Percentiles rank a stretch among this genome's conserved stretches.
phyloP scores from a whole-genome alignment of 2,797 vertebrate genomes.

The Scarus forsteni region DNA sequence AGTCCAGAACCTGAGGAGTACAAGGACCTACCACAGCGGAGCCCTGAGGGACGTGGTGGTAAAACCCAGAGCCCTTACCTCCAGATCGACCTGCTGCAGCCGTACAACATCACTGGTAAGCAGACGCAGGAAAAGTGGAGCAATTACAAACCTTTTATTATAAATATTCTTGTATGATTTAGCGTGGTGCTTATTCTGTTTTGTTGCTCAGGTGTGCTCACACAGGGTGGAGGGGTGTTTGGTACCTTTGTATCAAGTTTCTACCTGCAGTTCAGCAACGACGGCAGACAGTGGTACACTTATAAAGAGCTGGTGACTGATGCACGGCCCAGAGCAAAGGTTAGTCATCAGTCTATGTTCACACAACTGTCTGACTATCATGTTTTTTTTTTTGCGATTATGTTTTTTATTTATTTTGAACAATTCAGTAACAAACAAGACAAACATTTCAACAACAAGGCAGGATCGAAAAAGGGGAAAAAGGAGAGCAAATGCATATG shows the following conservation, averaged over 20 bases:
- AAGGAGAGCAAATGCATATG: too few relatives aligned
- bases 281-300: conserved; percentile 83
- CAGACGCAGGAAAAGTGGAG: neutral
- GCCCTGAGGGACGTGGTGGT: conserved; percentile 66
- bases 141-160: neutral
- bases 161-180: neutral
- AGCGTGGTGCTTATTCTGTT: neutral
- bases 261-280: conserved; percentile 88
- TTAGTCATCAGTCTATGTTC: conserved; percentile 40
- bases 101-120: conserved; percentile 89
- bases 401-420: too few relatives aligned
- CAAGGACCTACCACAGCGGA: conserved; percentile 65
- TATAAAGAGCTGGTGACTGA: conserved; percentile 80
- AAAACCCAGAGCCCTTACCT: conserved; percentile 76
- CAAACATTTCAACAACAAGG: too few relatives aligned
- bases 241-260: conserved; percentile 84
- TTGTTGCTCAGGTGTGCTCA: conserved; percentile 81
- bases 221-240: conserved; percentile 83
- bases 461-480: too few relatives aligned
- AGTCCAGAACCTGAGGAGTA: conserved; percentile 81
- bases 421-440: too few relatives aligned
- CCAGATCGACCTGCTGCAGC: conserved; percentile 86
- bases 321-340: conserved; percentile 80
- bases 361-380: neutral
- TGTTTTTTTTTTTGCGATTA: too few relatives aligned